Base-by-base conservation (phyloP, 2,888 invertebrate genomes). In the Argyresthia goedartella region DNA sequence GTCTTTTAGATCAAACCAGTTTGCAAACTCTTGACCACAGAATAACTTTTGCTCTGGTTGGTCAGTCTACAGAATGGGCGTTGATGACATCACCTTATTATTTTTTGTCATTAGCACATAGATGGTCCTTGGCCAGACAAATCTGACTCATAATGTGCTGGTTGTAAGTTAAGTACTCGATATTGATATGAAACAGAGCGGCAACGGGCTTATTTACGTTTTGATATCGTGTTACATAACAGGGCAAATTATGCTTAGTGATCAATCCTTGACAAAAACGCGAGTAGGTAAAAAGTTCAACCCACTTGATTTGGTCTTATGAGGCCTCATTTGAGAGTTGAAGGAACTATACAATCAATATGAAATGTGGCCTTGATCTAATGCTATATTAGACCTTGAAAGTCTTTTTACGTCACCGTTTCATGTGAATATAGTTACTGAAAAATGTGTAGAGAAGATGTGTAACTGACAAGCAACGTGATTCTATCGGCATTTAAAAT, bases 61-160 rank as follows among this genome's bases (percentile, higher is more conserved):
- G 11, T 39, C 10, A 39, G n/a, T 8, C 39, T 62, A 57, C 54
- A 56, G 59, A 57, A 59, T 59, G 59, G 61, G 64, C 59, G 56
- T 52, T 54, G 66, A 69, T 77, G 76, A 76, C 65, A 68, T 76
- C 73, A 75, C 56, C 64, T 63, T 63, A 67, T 60, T 25, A 25
- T 67, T 70, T 75, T 72, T 73, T 74, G 67, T 64, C 65, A 73
- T 70, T 72, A 72, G 51, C 51, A 49, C 50, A 49, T 44, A 25
- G 14, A n/a, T 34, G 34, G 34, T 47, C 34, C 14, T 11, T 16
- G 16, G 34, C 8, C 45, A 10, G 49, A 52, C 36, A 1, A n/a
- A 16, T 43, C 35, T 44, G 46, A 42, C 39, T 50, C 41, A 41
- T 46, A 13, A 10, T 9, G 15, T 39, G 4, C 48, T n/a, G 1